Evolutionary conservation across 1,140 invertebrate genomes (phyloP), one percentile per base, ranked within the genome.

Genomic region (Pissodes strobi): DNA sequence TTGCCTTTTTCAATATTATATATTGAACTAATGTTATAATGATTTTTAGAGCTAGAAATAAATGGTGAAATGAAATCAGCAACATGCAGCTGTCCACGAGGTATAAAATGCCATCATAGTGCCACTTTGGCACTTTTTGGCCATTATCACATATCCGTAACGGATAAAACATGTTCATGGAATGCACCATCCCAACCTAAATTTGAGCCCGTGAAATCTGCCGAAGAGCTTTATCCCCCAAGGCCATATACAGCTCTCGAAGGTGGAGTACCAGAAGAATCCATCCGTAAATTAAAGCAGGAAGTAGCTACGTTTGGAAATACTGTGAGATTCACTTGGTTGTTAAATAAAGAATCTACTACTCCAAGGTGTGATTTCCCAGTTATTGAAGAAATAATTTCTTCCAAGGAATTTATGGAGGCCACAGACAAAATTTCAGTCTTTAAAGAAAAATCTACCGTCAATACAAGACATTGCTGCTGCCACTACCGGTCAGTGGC

Each of bases 321-420:
- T 22, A 64, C 55, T 34, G 62, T 67, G 10, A 62, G 48, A 12
- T 66, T 62, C 51, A 64, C 65, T 19, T 67, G 60, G 41, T 23
- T 67, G n/a, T 1, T 55, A 17, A 9, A 43, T 23, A 18, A 49
- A 38, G 19, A 65, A 51, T 12, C 27, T 51, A 45, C 4, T 43
- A 21, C 43, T 43, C 2, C 6, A 21, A 6, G 3, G 2, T n/a
- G 4, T 15, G 30, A 52, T 6, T 13, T 53, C 17, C 1, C 22
- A 13, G 12, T 25, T 19, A 25, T 53, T 41, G 59, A 43, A 43
- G 49, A 53, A 17, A 25, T 63, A 10, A 43, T 64, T 21, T 46
- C 41, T 9, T 64, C 41, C 8, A 34, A 57, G 15, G 51, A 64
- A 2, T 48, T 64, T 19, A 27, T 27, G 4, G 25, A 3, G 9